Evolutionary conservation across 2,113 vertebrate species (phyloP), one percentile per base, ranked within the genome.

Genomic region (Gallinago paraguaiae): DNA sequence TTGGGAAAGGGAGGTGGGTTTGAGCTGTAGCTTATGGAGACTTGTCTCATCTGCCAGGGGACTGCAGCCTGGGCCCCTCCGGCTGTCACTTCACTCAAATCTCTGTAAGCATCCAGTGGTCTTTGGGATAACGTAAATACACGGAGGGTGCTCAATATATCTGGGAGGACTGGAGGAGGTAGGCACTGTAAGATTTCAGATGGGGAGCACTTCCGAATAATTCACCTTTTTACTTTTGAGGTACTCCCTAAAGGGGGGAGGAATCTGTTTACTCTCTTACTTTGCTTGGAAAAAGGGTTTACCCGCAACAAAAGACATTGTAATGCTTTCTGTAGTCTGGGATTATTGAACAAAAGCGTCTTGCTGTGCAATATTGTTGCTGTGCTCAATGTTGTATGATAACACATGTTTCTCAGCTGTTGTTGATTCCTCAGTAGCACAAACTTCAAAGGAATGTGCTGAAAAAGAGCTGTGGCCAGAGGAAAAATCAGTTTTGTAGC

Each of bases 401-500:
- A 93, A 93, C 96, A 95, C 77, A 63, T 93, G 96, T 96, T 95
- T 71, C 88, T 97, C 97, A 96, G 94, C 96, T 95, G 96, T 96
- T 97, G 92, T 92, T 93, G 95, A 95, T 96, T 96, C 70, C 74
- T 96, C 81, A 85, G 96, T 97, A 97, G 96, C 83, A 89, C 67
- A 77, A 60, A 93, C 96, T 98, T 98, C 96, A 97, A 98, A 99
- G 97, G 93, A 96, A 96, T 88, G 81, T 12, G 87, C 96, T 92
- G 96, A 97, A 97, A 96, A 94, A 88, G 84, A 94, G 95, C 94
- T 46, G 82, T 96, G 97, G 98, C 98, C 98, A 82, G 95, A 96
- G 98, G 10, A 43, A 22, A 98, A 98, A 97, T 0, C 93, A 96
- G 76, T 72, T 98, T 95, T 97, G 97, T 98, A 98, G 98, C 97